A percentile compares a stretch with the other conserved stretches of the same genome.
Evolutionary conservation across 2,888 invertebrate genomes (phyloP).

Genomic region (Morpho deidamia): DNA sequence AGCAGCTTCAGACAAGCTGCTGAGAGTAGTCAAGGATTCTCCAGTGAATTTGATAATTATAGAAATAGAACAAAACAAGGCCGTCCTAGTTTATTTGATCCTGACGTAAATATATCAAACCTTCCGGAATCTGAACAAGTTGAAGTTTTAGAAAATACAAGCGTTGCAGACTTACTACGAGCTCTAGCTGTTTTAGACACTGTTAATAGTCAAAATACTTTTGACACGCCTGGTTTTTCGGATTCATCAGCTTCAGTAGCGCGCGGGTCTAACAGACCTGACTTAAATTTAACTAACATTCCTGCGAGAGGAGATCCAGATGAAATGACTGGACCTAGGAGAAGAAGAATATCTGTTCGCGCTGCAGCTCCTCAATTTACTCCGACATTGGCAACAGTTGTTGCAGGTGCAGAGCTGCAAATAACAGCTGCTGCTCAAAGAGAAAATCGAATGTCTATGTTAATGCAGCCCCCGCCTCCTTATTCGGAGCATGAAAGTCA

Average conservation of each 20-base stretch:
- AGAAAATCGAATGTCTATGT: constrained; percentile 65
- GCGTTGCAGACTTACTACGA: constrained; percentile 88
- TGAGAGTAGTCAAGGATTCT: constrained; percentile 36
- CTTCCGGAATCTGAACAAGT: constrained; percentile 70
- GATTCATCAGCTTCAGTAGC: constrained; percentile 38
- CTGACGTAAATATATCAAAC: constrained; percentile 57
- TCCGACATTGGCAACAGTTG: constrained; percentile 66
- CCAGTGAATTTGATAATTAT: constrained; percentile 56
- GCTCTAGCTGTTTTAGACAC: constrained; percentile 84
- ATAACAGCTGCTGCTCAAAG: constrained; percentile 63
- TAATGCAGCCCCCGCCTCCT: constrained; percentile 67
- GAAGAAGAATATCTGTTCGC: constrained; percentile 63
- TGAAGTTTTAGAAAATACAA: constrained; percentile 87
- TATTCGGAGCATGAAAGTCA: constrained; percentile 53
- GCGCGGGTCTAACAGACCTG: constrained; percentile 57
- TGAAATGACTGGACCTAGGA: constrained; percentile 50
- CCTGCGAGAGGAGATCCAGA: constrained; percentile 43
- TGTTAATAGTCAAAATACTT: constrained; percentile 38
- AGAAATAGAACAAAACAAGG: constrained; percentile 60
- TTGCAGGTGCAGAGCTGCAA: constrained; percentile 65
- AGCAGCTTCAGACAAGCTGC: constrained; percentile 39
- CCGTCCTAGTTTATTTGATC: constrained; percentile 65
- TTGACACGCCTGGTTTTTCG: constrained; percentile 18
- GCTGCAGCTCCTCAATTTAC: constrained; percentile 63
- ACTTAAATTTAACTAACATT: constrained; percentile 44